Percentiles rank a stretch among this genome's conserved stretches.
These are phyloP conservation scores for Hyalella azteca DNA, from an alignment of 2,888 invertebrate species.

Conservation along the genomic window DNA sequence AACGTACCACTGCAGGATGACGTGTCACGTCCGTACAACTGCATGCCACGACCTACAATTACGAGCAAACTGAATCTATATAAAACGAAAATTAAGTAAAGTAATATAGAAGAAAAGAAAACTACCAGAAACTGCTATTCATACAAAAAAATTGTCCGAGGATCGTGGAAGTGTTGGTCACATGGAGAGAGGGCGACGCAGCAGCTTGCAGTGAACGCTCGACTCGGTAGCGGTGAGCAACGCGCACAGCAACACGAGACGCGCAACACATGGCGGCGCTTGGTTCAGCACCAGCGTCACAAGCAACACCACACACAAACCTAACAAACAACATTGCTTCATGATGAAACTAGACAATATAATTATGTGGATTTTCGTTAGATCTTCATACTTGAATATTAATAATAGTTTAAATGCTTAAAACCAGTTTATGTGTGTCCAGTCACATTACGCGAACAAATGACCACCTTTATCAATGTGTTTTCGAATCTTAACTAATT, in stretches of 20 bases:
- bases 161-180: slow-evolving; percentile 8
- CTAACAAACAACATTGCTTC: no score
- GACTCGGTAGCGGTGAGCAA: background rate
- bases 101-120: slow-evolving; percentile 32
- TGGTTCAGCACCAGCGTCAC: background rate
- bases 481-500: no score
- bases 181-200: background rate
- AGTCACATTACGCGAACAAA: no score
- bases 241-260: background rate
- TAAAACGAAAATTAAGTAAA: slow-evolving; percentile 16
- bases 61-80: background rate
- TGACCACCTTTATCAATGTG: no score
- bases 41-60: background rate
- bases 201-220: background rate
- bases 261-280: background rate
- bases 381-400: no score
- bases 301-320: slow-evolving; percentile 14
- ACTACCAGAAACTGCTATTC: slow-evolving; percentile 5
- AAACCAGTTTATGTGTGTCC: no score
- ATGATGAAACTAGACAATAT: no score
- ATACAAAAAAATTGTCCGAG: slow-evolving; percentile 9
- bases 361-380: no score
- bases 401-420: no score
- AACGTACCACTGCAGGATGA: background rate
- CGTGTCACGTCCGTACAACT: background rate